Evolutionary conservation across 2,797 vertebrate genomes (phyloP).

Genomic region (Gobio occitaniae): DNA sequence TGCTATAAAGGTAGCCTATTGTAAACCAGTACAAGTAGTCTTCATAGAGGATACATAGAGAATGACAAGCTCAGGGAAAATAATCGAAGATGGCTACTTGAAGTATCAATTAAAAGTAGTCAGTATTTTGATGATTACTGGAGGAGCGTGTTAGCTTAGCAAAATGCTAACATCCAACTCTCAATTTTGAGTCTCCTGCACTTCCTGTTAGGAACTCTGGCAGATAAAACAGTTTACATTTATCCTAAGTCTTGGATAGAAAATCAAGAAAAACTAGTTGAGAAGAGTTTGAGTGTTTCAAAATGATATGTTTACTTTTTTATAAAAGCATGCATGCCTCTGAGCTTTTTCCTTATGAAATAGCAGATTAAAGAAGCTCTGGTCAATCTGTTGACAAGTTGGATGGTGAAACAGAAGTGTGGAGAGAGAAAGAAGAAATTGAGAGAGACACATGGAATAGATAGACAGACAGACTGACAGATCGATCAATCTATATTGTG

Average conservation of each 20-base stretch:
- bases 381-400: not conserved
- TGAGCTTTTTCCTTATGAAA: not conserved
- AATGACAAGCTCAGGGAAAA: not conserved
- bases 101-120: not conserved
- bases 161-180: not conserved
- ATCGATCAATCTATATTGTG: not conserved
- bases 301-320: not conserved
- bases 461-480: not conserved
- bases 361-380: not conserved
- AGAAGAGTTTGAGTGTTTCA: not conserved
- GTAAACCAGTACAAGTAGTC: not conserved
- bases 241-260: not conserved
- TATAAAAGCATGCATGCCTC: not conserved
- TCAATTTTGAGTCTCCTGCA: not conserved
- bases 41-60: not conserved
- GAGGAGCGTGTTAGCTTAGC: not conserved
- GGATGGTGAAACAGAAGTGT: not conserved
- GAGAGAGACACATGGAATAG: not conserved
- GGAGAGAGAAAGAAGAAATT: not conserved
- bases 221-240: not conserved
- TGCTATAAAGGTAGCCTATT: not conserved
- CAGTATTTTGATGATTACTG: not conserved
- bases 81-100: not conserved
- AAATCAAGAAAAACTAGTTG: not conserved
- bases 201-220: not conserved